Percentiles rank a stretch among this genome's conserved stretches.
phyloP scores from a whole-genome alignment of 92 coral and sea anemone genomes.

The Galaxea fascicularis region DNA sequence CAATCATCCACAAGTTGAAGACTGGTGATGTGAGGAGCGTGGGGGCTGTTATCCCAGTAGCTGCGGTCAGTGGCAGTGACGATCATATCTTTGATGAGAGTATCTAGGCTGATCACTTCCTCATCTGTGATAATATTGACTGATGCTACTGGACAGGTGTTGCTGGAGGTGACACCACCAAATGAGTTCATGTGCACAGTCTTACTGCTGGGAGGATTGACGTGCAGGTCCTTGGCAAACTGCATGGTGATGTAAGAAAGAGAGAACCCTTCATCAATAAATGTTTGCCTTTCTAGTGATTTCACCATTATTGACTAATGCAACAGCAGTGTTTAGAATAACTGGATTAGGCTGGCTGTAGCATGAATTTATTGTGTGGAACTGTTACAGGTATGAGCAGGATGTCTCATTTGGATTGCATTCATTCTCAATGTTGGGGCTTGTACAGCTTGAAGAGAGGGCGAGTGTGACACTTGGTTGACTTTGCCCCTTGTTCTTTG shows the following conservation, averaged over 20 bases:
- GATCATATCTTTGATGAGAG: slow-evolving; percentile 43
- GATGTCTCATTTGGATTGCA: slow-evolving; percentile 51
- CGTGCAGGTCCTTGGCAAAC: slow-evolving; percentile 51
- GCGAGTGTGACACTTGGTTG: slow-evolving; percentile 24
- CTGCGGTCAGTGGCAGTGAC: slow-evolving; percentile 22
- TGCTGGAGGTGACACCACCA: slow-evolving; percentile 44
- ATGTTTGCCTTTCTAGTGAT: slow-evolving; percentile 32
- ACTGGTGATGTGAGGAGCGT: slow-evolving; percentile 33
- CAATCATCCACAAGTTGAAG: slow-evolving; percentile 45
- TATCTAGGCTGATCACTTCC: slow-evolving; percentile 19
- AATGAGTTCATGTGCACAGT: slow-evolving; percentile 55
- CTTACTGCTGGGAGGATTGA: slow-evolving; percentile 42
- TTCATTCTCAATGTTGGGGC: slow-evolving; percentile 33
- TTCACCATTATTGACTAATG: slow-evolving; percentile 51
- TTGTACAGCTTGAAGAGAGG: neutral
- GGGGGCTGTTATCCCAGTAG: slow-evolving; percentile 36
- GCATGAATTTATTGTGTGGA: neutral
- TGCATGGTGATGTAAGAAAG: slow-evolving; percentile 59
- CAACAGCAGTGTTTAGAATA: slow-evolving; percentile 47
- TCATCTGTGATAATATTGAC: slow-evolving; percentile 35
- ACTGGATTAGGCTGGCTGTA: slow-evolving; percentile 49
- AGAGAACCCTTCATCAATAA: slow-evolving; percentile 53
- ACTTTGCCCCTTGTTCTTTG: slow-evolving; percentile 26
- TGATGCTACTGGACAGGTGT: slow-evolving; percentile 33
- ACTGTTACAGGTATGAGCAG: slow-evolving; percentile 48